Base-by-base conservation (phyloP, 2,797 vertebrate species). In the Malurus splendens region DNA sequence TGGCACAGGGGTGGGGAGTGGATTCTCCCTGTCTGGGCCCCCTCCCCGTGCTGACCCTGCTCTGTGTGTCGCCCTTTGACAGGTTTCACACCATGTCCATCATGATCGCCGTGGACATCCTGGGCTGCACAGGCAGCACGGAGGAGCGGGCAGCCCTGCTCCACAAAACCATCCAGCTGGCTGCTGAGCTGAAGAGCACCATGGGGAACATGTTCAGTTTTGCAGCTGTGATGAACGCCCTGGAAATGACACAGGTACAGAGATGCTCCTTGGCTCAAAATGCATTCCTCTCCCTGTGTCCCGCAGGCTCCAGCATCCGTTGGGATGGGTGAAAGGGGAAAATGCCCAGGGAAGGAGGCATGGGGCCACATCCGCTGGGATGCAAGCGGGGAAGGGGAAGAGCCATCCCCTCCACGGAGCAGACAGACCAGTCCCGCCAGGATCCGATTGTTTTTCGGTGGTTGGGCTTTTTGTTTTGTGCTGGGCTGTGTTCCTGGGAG, bases 41-140 rank as follows among this genome's bases (percentile, higher is more conserved):
- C 7, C 8, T 24, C 25, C 5, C 41, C 1, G 1, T 6, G 18
- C 68, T 75, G 65, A 87, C 62, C 41, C 38, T 0, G 0, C 32
- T 68, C 61, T 81, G 45, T 50, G 12, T 89, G 27, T 72, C 11
- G 0, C 32, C 54, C 60, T 4, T 2, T 2, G 57, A 28, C 94
- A 99, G 99, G 97, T 99, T 99, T 95, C 98, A 99, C 96, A 99
- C 99, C 94, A 99, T 99, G 99, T 99, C 99, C 57, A 99, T 99
- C 94, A 99, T 98, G 98, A 98, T 99, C 44, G 98, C 99, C 0
- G 99, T 99, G 94, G 99, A 99, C 90, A 98, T 99, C 93, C 96
- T 99, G 66, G 99, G 99, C 94, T 99, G 99, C 74, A 99, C 99
- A 0, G 99, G 99, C 50, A 99, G 98, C 68, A 98, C 97, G 0